These are phyloP conservation scores for Gasteruption jaculator DNA, from an alignment of 2,888 invertebrate species.

Conservation along the genomic window DNA sequence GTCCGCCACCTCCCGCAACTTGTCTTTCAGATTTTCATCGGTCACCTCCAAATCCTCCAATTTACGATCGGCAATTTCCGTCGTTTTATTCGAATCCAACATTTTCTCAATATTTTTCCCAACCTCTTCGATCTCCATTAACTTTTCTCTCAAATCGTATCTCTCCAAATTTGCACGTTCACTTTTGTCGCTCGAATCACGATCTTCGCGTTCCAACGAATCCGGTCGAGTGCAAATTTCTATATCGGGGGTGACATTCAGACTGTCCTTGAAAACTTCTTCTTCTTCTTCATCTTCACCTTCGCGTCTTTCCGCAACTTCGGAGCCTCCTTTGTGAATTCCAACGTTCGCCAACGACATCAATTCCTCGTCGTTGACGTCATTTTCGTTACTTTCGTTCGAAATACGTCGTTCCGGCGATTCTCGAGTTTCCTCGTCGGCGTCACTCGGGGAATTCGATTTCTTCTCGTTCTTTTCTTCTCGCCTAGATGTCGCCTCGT, in stretches of 20 bases:
- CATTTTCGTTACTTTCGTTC: slow-evolving; percentile 14
- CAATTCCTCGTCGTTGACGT: slow-evolving; percentile 12
- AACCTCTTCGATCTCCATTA: slow-evolving; percentile 30
- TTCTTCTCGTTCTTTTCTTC: slow-evolving; percentile 27
- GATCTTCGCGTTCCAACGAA: slow-evolving; percentile 27
- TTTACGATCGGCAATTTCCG: too few relatives aligned
- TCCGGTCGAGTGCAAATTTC: slow-evolving; percentile 31
- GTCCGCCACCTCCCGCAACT: slow-evolving; percentile 26
- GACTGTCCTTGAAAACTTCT: slow-evolving; percentile 54
- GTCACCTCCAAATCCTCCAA: not conserved
- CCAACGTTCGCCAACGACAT: slow-evolving; percentile 2
- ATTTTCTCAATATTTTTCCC: slow-evolving; percentile 31
- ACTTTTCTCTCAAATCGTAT: slow-evolving; percentile 24
- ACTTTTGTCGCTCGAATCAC: slow-evolving; percentile 10
- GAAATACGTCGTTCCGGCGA: slow-evolving; percentile 7
- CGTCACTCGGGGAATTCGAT: slow-evolving; percentile 2
- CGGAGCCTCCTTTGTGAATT: not conserved
- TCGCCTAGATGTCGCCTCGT: slow-evolving; percentile 8
- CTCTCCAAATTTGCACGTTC: not conserved
- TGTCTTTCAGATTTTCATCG: slow-evolving; percentile 16
- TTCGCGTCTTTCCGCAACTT: slow-evolving; percentile 21
- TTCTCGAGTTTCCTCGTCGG: slow-evolving; percentile 15
- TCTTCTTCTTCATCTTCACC: slow-evolving; percentile 20
- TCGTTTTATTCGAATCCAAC: slow-evolving; percentile 15
- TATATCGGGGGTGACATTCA: slow-evolving; percentile 39